These are phyloP conservation scores for Caenorhabditis latens DNA, from an alignment of 1,140 invertebrate species.

Conservation along the genomic window DNA sequence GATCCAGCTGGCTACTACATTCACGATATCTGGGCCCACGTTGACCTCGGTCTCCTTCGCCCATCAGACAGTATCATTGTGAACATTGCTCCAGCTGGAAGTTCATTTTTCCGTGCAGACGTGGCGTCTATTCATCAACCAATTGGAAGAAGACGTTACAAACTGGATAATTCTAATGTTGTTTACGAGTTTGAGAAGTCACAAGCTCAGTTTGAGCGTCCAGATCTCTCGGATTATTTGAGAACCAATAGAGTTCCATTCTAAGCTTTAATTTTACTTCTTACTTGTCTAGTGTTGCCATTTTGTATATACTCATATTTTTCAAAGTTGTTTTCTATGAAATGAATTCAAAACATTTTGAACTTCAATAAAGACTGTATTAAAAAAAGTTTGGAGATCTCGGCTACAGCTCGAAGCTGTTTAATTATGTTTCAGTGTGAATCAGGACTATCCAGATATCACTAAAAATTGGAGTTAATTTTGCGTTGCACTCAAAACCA, in stretches of 20 bases:
- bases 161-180: slow-evolving; percentile 35
- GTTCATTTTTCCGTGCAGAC: slow-evolving; percentile 32
- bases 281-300: background rate
- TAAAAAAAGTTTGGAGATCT: too few relatives aligned
- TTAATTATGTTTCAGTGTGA: too few relatives aligned
- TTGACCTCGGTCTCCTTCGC: slow-evolving; percentile 15
- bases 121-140: slow-evolving; percentile 21
- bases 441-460: too few relatives aligned
- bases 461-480: too few relatives aligned
- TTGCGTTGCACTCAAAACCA: too few relatives aligned
- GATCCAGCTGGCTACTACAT: slow-evolving; percentile 16
- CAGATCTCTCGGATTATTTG: slow-evolving; percentile 2
- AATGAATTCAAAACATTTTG: too few relatives aligned
- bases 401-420: too few relatives aligned
- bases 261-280: background rate
- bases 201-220: background rate
- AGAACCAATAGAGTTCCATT: slow-evolving; percentile 30
- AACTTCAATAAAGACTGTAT: too few relatives aligned
- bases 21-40: slow-evolving; percentile 10
- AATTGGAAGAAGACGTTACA: background rate
- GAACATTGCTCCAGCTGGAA: slow-evolving; percentile 17
- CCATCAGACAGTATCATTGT: slow-evolving; percentile 19
- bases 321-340: too few relatives aligned
- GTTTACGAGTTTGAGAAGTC: slow-evolving; percentile 11
- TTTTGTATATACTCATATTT: slow-evolving; percentile 1